Percentiles rank a stretch among this genome's conserved stretches.
phyloP scores from a whole-genome alignment of 2,113 vertebrate genomes.

The Planiliza haematocheilus region DNA sequence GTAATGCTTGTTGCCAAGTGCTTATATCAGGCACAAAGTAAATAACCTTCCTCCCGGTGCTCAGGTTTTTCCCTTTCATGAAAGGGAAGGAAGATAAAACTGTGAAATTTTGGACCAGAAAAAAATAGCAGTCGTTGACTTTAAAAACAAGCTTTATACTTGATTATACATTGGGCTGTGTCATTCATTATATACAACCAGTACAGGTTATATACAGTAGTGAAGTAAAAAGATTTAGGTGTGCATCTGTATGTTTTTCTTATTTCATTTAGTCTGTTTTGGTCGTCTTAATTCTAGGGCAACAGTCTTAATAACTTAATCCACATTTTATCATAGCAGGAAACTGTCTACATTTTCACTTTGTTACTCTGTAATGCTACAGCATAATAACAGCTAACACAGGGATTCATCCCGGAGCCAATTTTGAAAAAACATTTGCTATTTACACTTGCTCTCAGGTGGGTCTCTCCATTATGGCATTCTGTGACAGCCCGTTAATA shows the following conservation, averaged over 20 bases:
- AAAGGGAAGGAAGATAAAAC: slow-evolving; percentile 27
- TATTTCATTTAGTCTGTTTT: not conserved
- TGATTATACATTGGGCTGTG: not conserved
- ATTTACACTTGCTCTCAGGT: slow-evolving; percentile 36
- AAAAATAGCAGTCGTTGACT: not conserved
- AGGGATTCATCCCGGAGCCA: not conserved
- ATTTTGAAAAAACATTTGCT: not conserved
- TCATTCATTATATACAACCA: not conserved
- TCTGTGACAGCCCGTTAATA: slow-evolving; percentile 15
- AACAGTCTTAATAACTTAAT: no score
- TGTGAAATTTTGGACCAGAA: slow-evolving; percentile 28
- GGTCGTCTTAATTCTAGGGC: no score
- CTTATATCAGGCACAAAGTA: slow-evolving; percentile 34
- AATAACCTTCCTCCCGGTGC: slow-evolving; percentile 59
- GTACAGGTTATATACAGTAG: not conserved
- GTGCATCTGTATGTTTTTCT: not conserved
- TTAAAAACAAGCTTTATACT: slow-evolving; percentile 11
- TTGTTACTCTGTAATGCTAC: not conserved
- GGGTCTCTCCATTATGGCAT: slow-evolving; percentile 26
- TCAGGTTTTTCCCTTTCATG: slow-evolving; percentile 42
- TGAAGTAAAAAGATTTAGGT: not conserved
- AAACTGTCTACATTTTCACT: not conserved
- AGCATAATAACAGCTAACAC: not conserved
- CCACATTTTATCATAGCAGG: not conserved
- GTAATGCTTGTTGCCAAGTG: slow-evolving; percentile 55